A percentile compares a stretch with the other conserved stretches of the same genome.
Conservation (phyloP, 2,888 invertebrate genomes). For the Cephus spinipes region DNA sequence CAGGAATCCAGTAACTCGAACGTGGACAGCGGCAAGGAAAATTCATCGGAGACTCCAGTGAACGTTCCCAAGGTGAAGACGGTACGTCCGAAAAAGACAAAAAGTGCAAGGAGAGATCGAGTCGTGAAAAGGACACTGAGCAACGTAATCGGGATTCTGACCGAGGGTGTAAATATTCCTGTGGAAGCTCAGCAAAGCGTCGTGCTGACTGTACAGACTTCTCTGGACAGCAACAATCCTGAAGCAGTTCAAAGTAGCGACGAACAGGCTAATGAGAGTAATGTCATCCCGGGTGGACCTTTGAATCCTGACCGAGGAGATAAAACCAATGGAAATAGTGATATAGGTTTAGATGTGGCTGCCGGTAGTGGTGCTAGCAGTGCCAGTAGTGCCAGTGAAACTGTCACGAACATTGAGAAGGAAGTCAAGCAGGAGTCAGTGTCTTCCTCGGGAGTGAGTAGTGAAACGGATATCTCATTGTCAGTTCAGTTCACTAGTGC, state of each 20-base stretch:
- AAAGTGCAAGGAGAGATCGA: slow-evolving; percentile 50
- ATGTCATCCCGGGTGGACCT: slow-evolving; percentile 17
- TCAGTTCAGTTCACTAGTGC: neutral
- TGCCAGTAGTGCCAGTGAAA: neutral
- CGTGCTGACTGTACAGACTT: slow-evolving; percentile 56
- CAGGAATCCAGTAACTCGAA: slow-evolving; percentile 59
- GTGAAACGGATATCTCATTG: neutral
- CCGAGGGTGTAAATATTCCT: slow-evolving; percentile 62
- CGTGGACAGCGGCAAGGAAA: slow-evolving; percentile 64
- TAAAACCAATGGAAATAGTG: slow-evolving; percentile 1
- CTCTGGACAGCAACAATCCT: slow-evolving; percentile 40
- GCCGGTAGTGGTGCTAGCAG: neutral
- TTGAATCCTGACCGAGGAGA: neutral
- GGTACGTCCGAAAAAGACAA: slow-evolving; percentile 55
- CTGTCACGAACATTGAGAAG: neutral
- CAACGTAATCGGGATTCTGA: slow-evolving; percentile 62
- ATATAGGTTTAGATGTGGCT: slow-evolving; percentile 10
- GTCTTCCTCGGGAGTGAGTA: slow-evolving; percentile 2
- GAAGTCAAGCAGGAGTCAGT: slow-evolving; percentile 4
- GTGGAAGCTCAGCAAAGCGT: slow-evolving; percentile 55
- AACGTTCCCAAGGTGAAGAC: slow-evolving; percentile 53
- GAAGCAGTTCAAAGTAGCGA: slow-evolving; percentile 35
- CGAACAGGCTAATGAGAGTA: slow-evolving; percentile 26
- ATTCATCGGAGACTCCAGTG: slow-evolving; percentile 53
- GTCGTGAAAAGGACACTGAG: slow-evolving; percentile 50